phyloP scores from a whole-genome alignment of 2,113 vertebrate species.

The Protomyctophum bolini region DNA sequence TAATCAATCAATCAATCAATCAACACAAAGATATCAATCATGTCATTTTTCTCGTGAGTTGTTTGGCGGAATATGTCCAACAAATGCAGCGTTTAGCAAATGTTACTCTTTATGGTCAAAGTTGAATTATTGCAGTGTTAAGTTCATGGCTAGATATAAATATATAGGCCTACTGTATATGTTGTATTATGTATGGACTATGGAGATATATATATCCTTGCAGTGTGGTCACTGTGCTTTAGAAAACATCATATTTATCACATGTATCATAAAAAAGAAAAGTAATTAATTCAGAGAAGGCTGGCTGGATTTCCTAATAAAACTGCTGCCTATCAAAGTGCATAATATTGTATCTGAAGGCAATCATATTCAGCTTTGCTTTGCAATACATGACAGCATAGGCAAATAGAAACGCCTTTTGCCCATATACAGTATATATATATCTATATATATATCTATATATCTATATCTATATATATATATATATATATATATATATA shows the following conservation, averaged over 20 bases:
- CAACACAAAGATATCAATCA: slow-evolving; percentile 49
- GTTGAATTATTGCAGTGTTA: slow-evolving; percentile 57
- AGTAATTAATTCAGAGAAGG: slow-evolving; percentile 36
- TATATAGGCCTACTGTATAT: background rate
- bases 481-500: no score
- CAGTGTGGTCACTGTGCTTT: slow-evolving; percentile 46
- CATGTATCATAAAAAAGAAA: slow-evolving; percentile 36
- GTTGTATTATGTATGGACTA: background rate
- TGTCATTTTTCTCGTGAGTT: slow-evolving; percentile 63
- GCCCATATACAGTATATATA: slow-evolving; percentile 59
- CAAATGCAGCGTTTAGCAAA: slow-evolving; percentile 5
- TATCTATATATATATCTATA: slow-evolving; percentile 61
- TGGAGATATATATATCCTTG: slow-evolving; percentile 28
- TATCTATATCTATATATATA: slow-evolving; percentile 31
- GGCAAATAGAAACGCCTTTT: slow-evolving; percentile 50
- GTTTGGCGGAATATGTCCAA: slow-evolving; percentile 63
- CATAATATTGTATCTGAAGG: slow-evolving; percentile 70
- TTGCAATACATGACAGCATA: slow-evolving; percentile 49
- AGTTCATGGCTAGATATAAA: slow-evolving; percentile 17
- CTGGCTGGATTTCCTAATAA: slow-evolving; percentile 34
- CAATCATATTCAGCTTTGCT: slow-evolving; percentile 40
- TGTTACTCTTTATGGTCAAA: slow-evolving; percentile 1
- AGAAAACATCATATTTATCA: slow-evolving; percentile 21
- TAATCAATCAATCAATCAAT: no score
- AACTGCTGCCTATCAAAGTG: slow-evolving; percentile 78